Evolutionary conservation across 64 coral and sea anemone genomes (phyloP), one percentile per base, ranked within the genome.

Genomic region (Porites australiensis): DNA sequence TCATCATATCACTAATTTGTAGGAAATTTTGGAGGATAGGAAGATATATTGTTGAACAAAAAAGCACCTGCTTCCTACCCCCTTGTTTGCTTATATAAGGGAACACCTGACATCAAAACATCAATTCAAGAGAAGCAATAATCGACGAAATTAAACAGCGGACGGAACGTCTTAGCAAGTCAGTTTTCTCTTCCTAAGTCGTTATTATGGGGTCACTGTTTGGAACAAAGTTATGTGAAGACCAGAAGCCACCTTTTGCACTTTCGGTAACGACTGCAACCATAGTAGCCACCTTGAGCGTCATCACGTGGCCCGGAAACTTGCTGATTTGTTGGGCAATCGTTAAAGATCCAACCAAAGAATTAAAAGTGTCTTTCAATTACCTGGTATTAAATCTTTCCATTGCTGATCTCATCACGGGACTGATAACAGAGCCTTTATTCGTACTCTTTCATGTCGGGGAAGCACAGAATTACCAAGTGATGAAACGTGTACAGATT

Each of bases 341-440:
- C 1, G 18, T 86, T 9, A 92, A 75, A 85, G 80, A 92, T 50
- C 90, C 90, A 37, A 86, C 86, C 73, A 92, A 86, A 73, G 90
- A 92, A 43, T 62, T 92, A 9, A 86, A 47, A 67, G 64, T 82
- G 2, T 44, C 72, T 13, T 92, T 92, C 82, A 92, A 92, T 50
- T 92, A 86, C n/a, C 75, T 92, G 18, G 62, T 92, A 7, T 21
- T 92, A 6, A 92, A 92, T 76, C 71, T 92, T 6, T 70, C 90
- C 2, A 37, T 92, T 5, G 82, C 90, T 22, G 90, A 92, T 64
- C 90, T 92, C 11, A 49, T 92, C 46, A 78, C 83, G 43, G 90
- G 90, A 16, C 20, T 79, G 2, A 22, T 84, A 18, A 86, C 90
- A 14, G 79, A 92, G 11, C 90, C 90, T 50, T 44, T 47, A 73